Evolutionary conservation across 2,113 vertebrate genomes (phyloP).

Genomic region (Mormoops blainvillei): DNA sequence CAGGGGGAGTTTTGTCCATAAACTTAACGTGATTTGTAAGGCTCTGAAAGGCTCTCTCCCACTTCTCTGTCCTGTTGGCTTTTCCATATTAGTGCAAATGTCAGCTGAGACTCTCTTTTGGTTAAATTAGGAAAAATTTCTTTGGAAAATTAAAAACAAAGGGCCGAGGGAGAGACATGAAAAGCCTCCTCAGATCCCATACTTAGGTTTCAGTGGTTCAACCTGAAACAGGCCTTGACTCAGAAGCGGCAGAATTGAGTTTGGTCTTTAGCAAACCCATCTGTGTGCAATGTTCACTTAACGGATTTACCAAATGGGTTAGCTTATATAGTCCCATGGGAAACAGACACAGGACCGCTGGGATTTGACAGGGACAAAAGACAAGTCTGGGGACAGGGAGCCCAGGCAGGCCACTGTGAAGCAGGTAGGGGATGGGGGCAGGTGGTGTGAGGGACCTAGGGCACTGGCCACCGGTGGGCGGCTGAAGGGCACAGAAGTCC

Average conservation of each 20-base stretch:
- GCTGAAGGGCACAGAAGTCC: neutral
- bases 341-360: neutral
- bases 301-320: neutral
- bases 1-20: neutral
- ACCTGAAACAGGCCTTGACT: neutral
- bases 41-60: neutral
- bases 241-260: neutral
- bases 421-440: fast-evolving
- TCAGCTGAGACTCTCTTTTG: neutral
- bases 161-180: neutral
- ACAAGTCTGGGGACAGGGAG: neutral
- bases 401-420: neutral
- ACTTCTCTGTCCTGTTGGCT: neutral
- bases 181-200: neutral
- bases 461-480: neutral
- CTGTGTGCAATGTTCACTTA: neutral
- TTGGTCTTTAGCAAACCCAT: neutral
- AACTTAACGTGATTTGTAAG: neutral
- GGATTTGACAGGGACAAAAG: neutral
- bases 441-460: neutral
- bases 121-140: neutral
- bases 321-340: neutral
- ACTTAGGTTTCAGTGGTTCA: neutral
- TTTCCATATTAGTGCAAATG: neutral
- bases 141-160: neutral